These are phyloP conservation scores for Lepidurus packardi DNA, from an alignment of 1,140 invertebrate genomes.

Conservation along the genomic window DNA sequence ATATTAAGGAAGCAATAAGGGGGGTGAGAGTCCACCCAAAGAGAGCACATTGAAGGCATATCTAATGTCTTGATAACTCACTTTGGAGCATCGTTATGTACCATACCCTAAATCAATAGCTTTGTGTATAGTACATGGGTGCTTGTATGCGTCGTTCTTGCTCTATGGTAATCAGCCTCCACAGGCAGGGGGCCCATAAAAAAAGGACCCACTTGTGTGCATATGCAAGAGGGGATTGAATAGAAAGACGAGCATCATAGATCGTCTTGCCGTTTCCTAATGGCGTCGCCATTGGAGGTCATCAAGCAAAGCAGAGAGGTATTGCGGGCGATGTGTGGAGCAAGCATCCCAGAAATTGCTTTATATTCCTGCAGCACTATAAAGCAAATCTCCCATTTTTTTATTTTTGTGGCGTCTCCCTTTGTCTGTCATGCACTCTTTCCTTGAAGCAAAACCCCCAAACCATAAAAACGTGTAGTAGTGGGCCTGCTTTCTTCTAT, in stretches of 20 bases:
- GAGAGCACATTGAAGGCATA: not conserved
- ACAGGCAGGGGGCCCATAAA: not conserved
- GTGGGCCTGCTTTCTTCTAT: slow-evolving; percentile 21
- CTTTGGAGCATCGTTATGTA: not conserved
- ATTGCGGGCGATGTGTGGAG: not conserved
- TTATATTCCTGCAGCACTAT: slow-evolving; percentile 7
- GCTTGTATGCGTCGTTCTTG: not conserved
- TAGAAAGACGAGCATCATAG: not conserved
- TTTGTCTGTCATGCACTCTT: slow-evolving; percentile 6
- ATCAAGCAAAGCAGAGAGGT: not conserved
- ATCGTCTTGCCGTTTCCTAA: slow-evolving; percentile 1
- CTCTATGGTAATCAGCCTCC: not conserved
- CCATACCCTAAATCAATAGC: not conserved
- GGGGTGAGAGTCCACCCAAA: not conserved
- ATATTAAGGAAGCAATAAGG: no score
- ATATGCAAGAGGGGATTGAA: not conserved
- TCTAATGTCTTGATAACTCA: slow-evolving; percentile 11
- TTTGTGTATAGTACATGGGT: not conserved
- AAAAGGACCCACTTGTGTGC: not conserved
- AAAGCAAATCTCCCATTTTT: slow-evolving; percentile 13
- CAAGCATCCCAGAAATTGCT: slow-evolving; percentile 7
- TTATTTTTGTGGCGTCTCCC: not conserved
- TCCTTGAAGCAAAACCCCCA: not conserved
- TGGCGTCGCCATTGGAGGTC: slow-evolving; percentile 15
- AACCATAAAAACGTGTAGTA: slow-evolving; percentile 11